Percentiles rank a stretch among this genome's conserved stretches.
Conservation (phyloP, 1,140 invertebrate genomes). For the Liolophura sinensis region DNA sequence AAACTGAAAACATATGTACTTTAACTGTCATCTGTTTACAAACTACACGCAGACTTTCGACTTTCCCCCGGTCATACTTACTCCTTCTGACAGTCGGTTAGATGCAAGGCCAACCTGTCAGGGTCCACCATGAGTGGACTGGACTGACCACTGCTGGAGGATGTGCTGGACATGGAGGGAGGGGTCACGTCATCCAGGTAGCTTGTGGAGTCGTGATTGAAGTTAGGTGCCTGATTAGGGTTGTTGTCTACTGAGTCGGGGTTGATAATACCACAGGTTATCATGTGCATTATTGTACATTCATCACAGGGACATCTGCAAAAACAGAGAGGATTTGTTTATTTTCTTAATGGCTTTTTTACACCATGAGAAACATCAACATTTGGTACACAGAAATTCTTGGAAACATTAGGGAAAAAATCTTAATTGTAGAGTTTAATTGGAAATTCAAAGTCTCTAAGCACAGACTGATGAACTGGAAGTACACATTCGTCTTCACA, state of each 20-base stretch:
- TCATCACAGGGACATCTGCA: conserved; percentile 59
- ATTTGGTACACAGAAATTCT: not conserved
- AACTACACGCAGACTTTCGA: too few relatives aligned
- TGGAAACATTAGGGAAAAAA: too few relatives aligned
- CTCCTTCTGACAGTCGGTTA: conserved; percentile 29
- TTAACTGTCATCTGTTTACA: too few relatives aligned
- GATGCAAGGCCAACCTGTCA: conserved; percentile 39
- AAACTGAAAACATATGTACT: too few relatives aligned
- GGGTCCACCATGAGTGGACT: conserved; percentile 51
- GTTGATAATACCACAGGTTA: conserved; percentile 56
- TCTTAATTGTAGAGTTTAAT: too few relatives aligned
- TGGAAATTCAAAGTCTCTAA: too few relatives aligned
- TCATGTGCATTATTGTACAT: conserved; percentile 57
- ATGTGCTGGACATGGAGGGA: conserved; percentile 55
- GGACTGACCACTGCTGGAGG: conserved; percentile 52
- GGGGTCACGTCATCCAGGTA: conserved; percentile 52
- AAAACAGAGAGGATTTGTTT: conserved; percentile 8
- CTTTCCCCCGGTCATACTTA: conserved; percentile 12
- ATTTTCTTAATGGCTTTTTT: not conserved
- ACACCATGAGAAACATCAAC: not conserved
- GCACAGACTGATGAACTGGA: too few relatives aligned
- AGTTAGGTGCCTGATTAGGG: conserved; percentile 30
- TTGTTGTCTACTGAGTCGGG: conserved; percentile 34
- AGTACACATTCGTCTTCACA: too few relatives aligned
- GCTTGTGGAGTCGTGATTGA: conserved; percentile 43